phyloP scores from a whole-genome alignment of 2,888 invertebrate species.

The Tetranychus truncatus region DNA sequence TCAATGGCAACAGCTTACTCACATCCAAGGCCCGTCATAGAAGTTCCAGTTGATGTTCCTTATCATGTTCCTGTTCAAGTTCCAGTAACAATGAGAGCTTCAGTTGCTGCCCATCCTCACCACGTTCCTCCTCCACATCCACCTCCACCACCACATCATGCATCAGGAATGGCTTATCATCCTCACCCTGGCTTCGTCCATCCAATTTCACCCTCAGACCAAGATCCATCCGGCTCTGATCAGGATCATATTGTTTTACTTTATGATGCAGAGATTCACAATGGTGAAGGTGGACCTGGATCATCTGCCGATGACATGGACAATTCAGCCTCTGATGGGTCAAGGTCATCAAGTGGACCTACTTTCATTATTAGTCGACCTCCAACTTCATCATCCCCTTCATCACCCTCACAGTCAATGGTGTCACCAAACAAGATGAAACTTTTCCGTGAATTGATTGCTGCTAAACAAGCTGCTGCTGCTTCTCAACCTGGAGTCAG shows the following conservation, averaged over 20 bases:
- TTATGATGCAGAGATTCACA: conserved; percentile 17
- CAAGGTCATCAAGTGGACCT: conserved; percentile 2
- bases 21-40: conserved; percentile 15
- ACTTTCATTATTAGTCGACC: conserved; percentile 7
- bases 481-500: conserved; percentile 16
- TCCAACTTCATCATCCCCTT: neutral
- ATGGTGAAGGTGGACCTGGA: conserved; percentile 11
- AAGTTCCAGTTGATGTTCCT: conserved; percentile 18
- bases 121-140: conserved; percentile 7
- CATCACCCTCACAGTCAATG: conserved; percentile 8
- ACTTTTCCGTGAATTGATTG: conserved; percentile 19
- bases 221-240: conserved; percentile 17
- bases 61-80: conserved; percentile 15
- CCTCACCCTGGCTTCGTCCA: neutral
- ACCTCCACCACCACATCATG: neutral
- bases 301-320: conserved; percentile 14
- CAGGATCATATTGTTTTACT: conserved; percentile 17
- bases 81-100: conserved; percentile 2
- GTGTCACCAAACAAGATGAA: conserved; percentile 17
- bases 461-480: conserved; percentile 18
- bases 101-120: neutral
- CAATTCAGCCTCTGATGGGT: conserved; percentile 14
- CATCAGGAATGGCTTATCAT: neutral
- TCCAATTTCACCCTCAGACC: conserved; percentile 7
- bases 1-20: conserved; percentile 11